These are phyloP conservation scores for Acanthosepion esculentum DNA, from an alignment of 2,888 invertebrate species.

Conservation along the genomic window DNA sequence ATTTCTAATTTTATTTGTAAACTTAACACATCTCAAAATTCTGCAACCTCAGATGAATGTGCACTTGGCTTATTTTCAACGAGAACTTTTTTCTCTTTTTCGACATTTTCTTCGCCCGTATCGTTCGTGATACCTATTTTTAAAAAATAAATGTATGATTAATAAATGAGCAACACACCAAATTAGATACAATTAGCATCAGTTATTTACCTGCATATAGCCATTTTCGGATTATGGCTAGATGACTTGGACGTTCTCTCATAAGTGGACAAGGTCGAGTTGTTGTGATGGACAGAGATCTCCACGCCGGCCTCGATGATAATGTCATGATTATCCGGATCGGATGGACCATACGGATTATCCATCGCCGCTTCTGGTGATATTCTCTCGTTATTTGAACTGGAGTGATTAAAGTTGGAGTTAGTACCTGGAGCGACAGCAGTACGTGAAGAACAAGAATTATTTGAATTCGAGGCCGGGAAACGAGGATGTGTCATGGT, in stretches of 20 bases:
- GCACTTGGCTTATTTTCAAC: background rate
- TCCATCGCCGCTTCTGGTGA: background rate
- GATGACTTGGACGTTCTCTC: constrained; percentile 36
- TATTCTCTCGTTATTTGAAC: background rate
- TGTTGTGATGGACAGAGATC: constrained; percentile 35
- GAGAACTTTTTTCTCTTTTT: background rate
- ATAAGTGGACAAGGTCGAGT: constrained; percentile 35
- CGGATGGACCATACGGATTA: background rate
- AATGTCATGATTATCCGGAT: background rate
- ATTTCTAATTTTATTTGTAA: background rate
- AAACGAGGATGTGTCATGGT: constrained; percentile 33
- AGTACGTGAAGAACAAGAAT: background rate
- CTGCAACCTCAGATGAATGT: background rate
- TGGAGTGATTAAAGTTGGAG: background rate
- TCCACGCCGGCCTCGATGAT: constrained; percentile 43
- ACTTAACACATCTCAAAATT: background rate
- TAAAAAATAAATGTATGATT: background rate
- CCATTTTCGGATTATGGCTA: constrained; percentile 38
- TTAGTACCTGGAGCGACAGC: background rate
- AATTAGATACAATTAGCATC: background rate
- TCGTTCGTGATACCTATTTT: background rate
- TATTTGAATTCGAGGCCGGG: constrained; percentile 33
- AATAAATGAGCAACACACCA: background rate
- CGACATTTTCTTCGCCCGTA: background rate
- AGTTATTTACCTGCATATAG: constrained; percentile 8